Percentiles rank a stretch among this genome's conserved stretches.
Evolutionary conservation across 2,888 invertebrate genomes (phyloP).

Genomic region (Agriotes lineatus): DNA sequence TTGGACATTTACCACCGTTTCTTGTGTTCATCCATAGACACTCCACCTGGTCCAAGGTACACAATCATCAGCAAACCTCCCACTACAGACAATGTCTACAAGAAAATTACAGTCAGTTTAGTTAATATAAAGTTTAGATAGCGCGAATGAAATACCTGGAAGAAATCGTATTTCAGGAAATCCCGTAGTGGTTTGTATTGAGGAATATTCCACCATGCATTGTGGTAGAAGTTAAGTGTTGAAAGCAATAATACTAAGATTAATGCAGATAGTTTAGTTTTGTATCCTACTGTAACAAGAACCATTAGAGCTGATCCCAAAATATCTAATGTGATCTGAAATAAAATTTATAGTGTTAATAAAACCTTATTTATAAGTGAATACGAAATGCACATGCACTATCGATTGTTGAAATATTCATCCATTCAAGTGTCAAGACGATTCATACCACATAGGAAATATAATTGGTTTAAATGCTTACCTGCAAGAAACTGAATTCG

Average conservation of each 20-base stretch:
- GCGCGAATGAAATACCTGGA: no score
- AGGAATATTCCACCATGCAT: conserved; percentile 98
- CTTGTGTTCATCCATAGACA: conserved; percentile 99
- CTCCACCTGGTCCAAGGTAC: conserved; percentile 97
- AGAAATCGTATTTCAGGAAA: conserved; percentile 99
- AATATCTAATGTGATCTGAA: conserved; percentile 90
- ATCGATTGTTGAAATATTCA: no score
- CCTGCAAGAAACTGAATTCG: conserved; percentile 90
- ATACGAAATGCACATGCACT: no score
- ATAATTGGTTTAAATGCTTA: conserved; percentile 58
- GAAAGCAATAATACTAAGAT: conserved; percentile 91
- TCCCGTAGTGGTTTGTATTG: conserved; percentile 96
- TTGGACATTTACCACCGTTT: conserved; percentile 89
- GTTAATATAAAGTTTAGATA: conserved; percentile 26
- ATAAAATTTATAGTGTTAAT: no score
- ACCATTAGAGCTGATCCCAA: conserved; percentile 95
- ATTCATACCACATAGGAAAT: neutral
- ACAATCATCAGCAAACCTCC: conserved; percentile 99
- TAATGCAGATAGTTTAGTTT: conserved; percentile 97
- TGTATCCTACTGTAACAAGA: conserved; percentile 96
- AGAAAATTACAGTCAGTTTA: conserved; percentile 56
- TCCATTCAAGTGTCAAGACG: no score
- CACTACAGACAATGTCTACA: conserved; percentile 97
- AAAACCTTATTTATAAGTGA: no score
- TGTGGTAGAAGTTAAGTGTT: conserved; percentile 95